These are phyloP conservation scores for Anoncus sp. DNA, from an alignment of 2,888 invertebrate genomes.

Conservation along the genomic window DNA sequence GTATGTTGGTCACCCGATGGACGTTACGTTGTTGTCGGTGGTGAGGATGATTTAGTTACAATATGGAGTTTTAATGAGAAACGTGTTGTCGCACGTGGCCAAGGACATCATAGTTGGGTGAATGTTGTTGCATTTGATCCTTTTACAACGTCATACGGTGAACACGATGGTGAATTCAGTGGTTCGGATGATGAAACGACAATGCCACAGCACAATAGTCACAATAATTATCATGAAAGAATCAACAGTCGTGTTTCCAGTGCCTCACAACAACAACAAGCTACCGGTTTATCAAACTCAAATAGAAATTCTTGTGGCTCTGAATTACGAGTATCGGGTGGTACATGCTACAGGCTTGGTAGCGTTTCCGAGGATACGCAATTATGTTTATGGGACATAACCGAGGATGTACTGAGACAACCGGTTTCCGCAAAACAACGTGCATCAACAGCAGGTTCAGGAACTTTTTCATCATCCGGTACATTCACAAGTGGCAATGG, in stretches of 20 bases:
- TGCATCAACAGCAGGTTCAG: constrained; percentile 79
- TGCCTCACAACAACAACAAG: constrained; percentile 75
- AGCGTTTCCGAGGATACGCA: constrained; percentile 99
- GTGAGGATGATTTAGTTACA: constrained; percentile 99
- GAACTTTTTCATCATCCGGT: constrained; percentile 78
- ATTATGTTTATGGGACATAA: constrained; percentile 99
- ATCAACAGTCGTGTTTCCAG: constrained; percentile 76
- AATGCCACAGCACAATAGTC: constrained; percentile 75
- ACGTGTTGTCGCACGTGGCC: constrained; percentile 98
- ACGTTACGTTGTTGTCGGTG: constrained; percentile 97
- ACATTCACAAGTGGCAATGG: constrained; percentile 81
- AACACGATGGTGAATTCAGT: constrained; percentile 84
- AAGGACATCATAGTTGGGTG: constrained; percentile 99
- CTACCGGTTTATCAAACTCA: constrained; percentile 73
- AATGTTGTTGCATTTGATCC: constrained; percentile 98
- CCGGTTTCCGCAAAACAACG: constrained; percentile 85
- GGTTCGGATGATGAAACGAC: constrained; percentile 85
- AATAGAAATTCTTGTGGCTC: constrained; percentile 82
- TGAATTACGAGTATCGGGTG: constrained; percentile 81
- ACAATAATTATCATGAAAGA: constrained; percentile 78
- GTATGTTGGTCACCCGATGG: constrained; percentile 99
- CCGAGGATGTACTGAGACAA: constrained; percentile 95
- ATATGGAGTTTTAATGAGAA: constrained; percentile 98
- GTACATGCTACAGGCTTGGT: constrained; percentile 93
- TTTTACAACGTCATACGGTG: constrained; percentile 90